phyloP scores from a whole-genome alignment of 2,113 vertebrate species.

The Todiramphus saurophagus region DNA sequence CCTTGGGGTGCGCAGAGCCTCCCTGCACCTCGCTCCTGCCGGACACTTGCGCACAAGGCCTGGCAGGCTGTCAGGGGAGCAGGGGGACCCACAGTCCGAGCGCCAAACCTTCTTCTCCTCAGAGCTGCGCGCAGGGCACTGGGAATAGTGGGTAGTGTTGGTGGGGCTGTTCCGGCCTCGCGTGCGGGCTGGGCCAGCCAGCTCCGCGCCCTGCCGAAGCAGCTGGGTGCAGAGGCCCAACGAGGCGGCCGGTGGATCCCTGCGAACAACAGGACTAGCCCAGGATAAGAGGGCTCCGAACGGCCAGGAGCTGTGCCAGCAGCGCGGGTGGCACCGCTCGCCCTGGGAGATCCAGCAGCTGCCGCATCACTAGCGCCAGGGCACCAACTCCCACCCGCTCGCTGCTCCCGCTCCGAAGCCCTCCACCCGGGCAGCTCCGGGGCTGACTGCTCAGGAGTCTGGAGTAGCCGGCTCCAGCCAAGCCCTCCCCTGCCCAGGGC shows the following conservation, averaged over 20 bases:
- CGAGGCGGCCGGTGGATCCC: rapidly evolving
- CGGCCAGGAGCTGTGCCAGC: not conserved
- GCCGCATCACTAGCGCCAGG: not conserved
- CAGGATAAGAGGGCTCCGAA: not conserved
- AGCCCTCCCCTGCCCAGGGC: not conserved
- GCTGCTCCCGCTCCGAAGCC: not conserved
- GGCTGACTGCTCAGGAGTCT: too few relatives aligned
- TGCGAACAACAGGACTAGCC: rapidly evolving
- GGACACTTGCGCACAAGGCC: not conserved
- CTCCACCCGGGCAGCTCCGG: not conserved
- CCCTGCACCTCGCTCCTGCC: not conserved
- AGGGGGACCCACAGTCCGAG: not conserved
- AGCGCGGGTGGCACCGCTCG: not conserved
- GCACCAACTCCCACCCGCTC: not conserved
- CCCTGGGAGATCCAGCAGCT: not conserved
- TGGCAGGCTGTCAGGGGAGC: not conserved
- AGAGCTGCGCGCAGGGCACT: not conserved
- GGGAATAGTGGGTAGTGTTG: not conserved
- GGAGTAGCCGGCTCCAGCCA: not conserved
- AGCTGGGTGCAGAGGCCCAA: not conserved
- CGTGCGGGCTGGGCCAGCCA: not conserved
- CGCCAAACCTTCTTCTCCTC: not conserved
- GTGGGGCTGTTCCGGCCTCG: not conserved
- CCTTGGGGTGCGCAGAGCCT: not conserved
- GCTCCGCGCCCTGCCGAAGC: not conserved